These are phyloP conservation scores for Neomonachus schauinslandi DNA, from an alignment of 2,113 vertebrate genomes.

Conservation along the genomic window DNA sequence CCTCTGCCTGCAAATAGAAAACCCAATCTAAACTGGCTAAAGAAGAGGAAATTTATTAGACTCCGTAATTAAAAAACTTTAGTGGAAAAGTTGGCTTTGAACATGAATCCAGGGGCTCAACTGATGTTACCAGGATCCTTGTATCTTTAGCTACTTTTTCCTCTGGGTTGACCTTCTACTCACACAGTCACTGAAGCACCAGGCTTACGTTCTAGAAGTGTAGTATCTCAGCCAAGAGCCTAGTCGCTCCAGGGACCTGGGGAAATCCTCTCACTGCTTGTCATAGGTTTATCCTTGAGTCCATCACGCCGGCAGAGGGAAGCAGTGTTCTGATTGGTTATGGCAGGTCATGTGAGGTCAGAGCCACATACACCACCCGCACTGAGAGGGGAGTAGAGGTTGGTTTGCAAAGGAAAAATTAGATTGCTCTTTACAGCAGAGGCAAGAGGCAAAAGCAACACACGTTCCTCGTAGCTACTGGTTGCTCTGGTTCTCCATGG, in stretches of 20 bases:
- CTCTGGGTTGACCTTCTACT: background rate
- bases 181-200: background rate
- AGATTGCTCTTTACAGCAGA: background rate
- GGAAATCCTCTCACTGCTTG: background rate
- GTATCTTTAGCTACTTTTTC: background rate
- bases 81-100: background rate
- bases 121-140: background rate
- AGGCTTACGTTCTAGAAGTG: background rate
- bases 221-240: background rate
- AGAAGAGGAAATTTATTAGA: background rate
- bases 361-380: background rate
- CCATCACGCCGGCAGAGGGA: background rate
- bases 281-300: background rate
- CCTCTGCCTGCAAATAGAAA: background rate
- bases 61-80: background rate
- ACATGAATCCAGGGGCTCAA: background rate
- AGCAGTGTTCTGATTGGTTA: slow-evolving; percentile 3
- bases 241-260: background rate
- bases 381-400: background rate
- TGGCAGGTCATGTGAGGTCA: background rate
- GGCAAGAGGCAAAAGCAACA: background rate
- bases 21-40: background rate
- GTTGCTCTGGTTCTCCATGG: background rate
- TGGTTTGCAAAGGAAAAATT: background rate
- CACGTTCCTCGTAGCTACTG: background rate